Evolutionary conservation across 2,888 invertebrate genomes (phyloP), one percentile per base, ranked within the genome.

Genomic region (Erannis defoliaria): DNA sequence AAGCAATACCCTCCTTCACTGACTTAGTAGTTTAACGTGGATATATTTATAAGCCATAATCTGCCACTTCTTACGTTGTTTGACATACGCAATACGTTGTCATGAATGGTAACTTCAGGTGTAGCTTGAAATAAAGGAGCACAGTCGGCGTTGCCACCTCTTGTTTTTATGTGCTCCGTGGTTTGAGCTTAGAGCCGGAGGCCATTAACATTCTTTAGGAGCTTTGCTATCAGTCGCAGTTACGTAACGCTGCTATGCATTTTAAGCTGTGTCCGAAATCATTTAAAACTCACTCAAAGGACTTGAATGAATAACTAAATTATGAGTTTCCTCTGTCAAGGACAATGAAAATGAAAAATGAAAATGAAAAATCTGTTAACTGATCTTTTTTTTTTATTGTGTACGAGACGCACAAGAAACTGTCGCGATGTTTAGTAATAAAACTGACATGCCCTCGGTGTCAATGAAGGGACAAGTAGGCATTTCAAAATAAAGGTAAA

Each of bases 131-230:
- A n/a, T 35, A 2, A 37, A 1, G 10, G 19, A 19, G 38, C 40
- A 42, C 9, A 0, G n/a, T n/a, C n/a, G n/a, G n/a, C 9, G 6
- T 16, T 16, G 43, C 26, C 26, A 26, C 19, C 23, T 43, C 43
- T 43, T 43, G n/a, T 26, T 14, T 9, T 14, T 8, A 21, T 42
- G 3, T 16, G 26, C 14, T 43, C 43, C 12, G 2, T 26, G 43
- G 26, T 37, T 42, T 33, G 26, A 50, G 43, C 61, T 48, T 40
- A 53, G 43, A 55, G 53, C 53, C 19, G 29, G 37, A n/a, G 31
- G 57, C 35, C 33, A 64, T 64, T 50, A 54, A 60, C 43, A 55
- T 55, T 55, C 57, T 57, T 37, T 9, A 53, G 38, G 23, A 45
- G 29, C 49, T 18, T 46, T 18, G 43, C 49, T 48, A 31, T 55